A percentile compares a stretch with the other conserved stretches of the same genome.
Conservation (phyloP, 2,888 invertebrate genomes). For the Chirona hameri region DNA sequence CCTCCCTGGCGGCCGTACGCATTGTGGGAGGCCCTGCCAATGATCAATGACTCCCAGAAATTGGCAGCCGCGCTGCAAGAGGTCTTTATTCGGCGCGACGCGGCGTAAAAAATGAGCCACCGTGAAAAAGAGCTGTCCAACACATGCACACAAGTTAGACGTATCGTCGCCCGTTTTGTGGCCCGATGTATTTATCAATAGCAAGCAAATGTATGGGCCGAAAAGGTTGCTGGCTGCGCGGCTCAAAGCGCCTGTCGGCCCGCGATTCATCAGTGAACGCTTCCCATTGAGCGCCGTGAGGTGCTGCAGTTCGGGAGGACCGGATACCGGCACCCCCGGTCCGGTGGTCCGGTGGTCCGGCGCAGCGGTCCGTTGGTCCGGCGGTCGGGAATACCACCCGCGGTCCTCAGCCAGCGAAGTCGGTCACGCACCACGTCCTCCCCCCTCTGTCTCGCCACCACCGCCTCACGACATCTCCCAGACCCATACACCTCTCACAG, state of each 20-base stretch:
- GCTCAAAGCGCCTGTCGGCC: neutral
- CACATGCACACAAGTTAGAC: slow-evolving; percentile 27
- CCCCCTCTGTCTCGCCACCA: no score
- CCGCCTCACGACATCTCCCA: no score
- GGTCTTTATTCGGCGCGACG: neutral
- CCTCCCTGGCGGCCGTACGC: neutral
- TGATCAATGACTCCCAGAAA: neutral
- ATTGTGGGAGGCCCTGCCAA: neutral
- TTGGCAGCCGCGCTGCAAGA: neutral
- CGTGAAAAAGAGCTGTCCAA: slow-evolving; percentile 10
- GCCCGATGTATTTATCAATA: slow-evolving; percentile 6
- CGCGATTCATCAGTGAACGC: neutral
- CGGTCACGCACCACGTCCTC: no score
- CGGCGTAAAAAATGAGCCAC: neutral
- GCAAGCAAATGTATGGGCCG: slow-evolving; percentile 2
- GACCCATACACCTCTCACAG: no score
- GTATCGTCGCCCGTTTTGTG: slow-evolving; percentile 1
- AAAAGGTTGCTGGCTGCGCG: neutral
- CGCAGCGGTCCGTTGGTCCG: no score
- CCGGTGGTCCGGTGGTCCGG: no score
- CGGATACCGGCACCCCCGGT: no score
- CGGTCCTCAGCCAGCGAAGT: no score
- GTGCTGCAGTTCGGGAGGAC: neutral
- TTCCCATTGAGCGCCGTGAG: neutral
- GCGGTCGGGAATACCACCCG: no score